Base-by-base conservation (phyloP, 1,140 invertebrate species). In the Cyclina sinensis region DNA sequence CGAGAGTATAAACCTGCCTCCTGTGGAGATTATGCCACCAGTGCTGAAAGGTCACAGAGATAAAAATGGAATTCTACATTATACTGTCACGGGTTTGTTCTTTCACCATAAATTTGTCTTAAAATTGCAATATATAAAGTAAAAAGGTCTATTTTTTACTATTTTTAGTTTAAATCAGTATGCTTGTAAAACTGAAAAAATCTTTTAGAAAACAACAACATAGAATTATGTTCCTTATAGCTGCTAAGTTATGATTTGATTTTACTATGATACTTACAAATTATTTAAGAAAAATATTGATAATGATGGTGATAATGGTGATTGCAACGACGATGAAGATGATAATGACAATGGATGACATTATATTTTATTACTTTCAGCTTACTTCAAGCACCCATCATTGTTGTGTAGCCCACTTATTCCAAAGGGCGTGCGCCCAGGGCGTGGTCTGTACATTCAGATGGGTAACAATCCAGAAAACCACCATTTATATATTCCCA, bases 371-470 rank as follows among this genome's bases (percentile, higher is more conserved):
- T 80, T 37, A n/a, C 37, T 92, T 92, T 81, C 85, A 94, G 94
- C 93, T 7, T 94, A 94, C 85, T 94, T 94, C 89, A 94, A 94
- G 68, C 93, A 94, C 68, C 94, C 94, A 0, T 89, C 90, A 24
- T 83, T 94, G 43, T 89, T 94, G 30, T 94, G 94, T 84, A 93
- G 90, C 70, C 94, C 94, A 0, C 89, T 91, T 80, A 88, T 89
- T 12, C 37, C 79, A 14, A 39, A 81, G 18, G 89, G 92, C 32
- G 92, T 90, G n/a, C 89, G 89, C 35, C 79, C 90, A 51, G 92
- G 92, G 12, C 92, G 92, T 87, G 94, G 94, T 11, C 89, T 94
- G 3, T 94, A 91, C 86, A 93, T 94, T 85, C 94, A 94, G 79
- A 92, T 90, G 84, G 94, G 94, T 32, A 86, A 90, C 27, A 81